Evolutionary conservation across 2,888 invertebrate genomes (phyloP).

Genomic region (Aethes cnicana): DNA sequence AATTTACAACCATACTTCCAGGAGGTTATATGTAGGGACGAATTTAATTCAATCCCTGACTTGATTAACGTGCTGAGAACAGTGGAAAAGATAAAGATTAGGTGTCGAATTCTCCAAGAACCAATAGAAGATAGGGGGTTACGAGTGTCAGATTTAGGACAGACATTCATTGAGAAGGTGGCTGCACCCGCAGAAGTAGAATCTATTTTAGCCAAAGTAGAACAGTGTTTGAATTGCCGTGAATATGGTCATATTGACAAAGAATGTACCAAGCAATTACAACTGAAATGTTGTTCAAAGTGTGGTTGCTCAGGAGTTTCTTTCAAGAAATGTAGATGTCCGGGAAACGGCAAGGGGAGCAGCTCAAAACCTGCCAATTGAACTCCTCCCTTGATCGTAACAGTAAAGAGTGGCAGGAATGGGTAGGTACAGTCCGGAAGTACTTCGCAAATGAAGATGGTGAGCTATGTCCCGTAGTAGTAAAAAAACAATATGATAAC

Average conservation of each 20-base stretch:
- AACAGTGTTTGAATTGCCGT: background rate
- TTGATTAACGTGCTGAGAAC: background rate
- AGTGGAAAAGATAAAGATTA: background rate
- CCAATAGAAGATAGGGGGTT: background rate
- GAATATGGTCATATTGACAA: background rate
- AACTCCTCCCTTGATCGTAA: constrained; percentile 8
- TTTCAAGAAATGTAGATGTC: background rate
- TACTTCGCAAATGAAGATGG: background rate
- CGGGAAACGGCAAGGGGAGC: constrained; percentile 5
- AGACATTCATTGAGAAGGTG: background rate
- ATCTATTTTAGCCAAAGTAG: background rate
- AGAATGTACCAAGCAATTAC: background rate
- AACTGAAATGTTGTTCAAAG: background rate
- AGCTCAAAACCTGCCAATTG: constrained; percentile 19
- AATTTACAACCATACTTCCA: constrained; percentile 7
- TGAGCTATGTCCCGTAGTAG: constrained; percentile 4
- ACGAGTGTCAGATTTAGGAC: background rate
- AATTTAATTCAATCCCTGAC: background rate
- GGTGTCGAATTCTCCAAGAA: background rate
- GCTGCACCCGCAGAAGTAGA: background rate
- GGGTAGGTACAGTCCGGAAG: constrained; percentile 1
- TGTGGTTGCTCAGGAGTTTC: background rate
- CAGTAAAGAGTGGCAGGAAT: constrained; percentile 27
- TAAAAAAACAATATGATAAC: constrained; percentile 20
- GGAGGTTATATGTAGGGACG: background rate